These are phyloP conservation scores for Serripes groenlandicus DNA, from an alignment of 2,888 invertebrate species.

Conservation along the genomic window DNA sequence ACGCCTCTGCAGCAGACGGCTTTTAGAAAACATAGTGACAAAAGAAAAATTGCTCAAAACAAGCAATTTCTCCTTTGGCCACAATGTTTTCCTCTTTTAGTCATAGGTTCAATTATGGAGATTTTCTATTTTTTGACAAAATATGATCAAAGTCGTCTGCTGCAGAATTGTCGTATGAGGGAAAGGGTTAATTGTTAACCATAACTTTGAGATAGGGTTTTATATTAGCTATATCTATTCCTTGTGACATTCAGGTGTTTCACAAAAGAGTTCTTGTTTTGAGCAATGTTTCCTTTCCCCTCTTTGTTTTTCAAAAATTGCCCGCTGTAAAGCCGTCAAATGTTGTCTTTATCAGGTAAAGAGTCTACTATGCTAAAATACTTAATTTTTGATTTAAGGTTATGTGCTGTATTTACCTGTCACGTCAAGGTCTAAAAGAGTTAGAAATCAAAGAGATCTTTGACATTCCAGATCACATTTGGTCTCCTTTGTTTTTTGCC, in stretches of 20 bases:
- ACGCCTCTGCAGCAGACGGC: too few relatives aligned
- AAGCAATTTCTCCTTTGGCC: neutral
- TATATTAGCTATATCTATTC: too few relatives aligned
- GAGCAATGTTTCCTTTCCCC: too few relatives aligned
- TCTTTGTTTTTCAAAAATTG: neutral
- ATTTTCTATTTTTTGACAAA: too few relatives aligned
- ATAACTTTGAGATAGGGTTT: too few relatives aligned
- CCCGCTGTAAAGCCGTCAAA: neutral
- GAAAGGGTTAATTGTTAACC: too few relatives aligned
- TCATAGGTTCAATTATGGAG: too few relatives aligned
- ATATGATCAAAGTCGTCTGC: too few relatives aligned
- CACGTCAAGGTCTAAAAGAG: constrained; percentile 80
- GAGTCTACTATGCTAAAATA: neutral
- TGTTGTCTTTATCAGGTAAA: neutral
- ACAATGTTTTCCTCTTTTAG: too few relatives aligned
- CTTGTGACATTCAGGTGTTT: too few relatives aligned
- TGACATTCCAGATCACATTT: constrained; percentile 75
- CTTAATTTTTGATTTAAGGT: constrained; percentile 63
- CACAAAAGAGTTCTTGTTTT: too few relatives aligned
- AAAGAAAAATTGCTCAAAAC: neutral
- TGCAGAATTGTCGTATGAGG: too few relatives aligned
- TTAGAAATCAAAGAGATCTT: constrained; percentile 75
- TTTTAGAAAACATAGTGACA: neutral
- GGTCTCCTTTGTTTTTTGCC: constrained; percentile 83
- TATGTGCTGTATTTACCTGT: constrained; percentile 73